Evolutionary conservation across 2,797 vertebrate species (phyloP).

Genomic region (Rhinichthys osculus): DNA sequence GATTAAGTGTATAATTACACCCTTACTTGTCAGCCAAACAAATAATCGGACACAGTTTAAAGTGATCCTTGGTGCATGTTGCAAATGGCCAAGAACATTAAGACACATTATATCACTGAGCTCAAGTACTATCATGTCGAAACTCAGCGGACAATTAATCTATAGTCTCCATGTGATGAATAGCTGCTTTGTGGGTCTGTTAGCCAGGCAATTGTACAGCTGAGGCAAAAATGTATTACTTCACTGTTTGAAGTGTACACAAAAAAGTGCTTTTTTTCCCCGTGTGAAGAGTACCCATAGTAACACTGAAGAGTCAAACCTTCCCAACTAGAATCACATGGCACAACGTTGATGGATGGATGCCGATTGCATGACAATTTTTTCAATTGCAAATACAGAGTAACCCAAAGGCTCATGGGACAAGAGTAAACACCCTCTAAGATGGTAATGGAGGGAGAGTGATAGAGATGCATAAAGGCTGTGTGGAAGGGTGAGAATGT

Average conservation of each 20-base stretch:
- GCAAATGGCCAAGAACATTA: neutral
- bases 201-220: slow-evolving; percentile 75
- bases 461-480: slow-evolving; percentile 20
- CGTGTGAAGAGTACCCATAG: slow-evolving; percentile 66
- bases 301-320: slow-evolving; percentile 64
- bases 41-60: neutral
- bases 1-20: neutral
- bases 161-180: slow-evolving; percentile 43
- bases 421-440: slow-evolving; percentile 45
- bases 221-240: slow-evolving; percentile 77
- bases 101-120: neutral
- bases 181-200: slow-evolving; percentile 55
- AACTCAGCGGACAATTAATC: slow-evolving; percentile 33
- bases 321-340: slow-evolving; percentile 28
- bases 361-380: slow-evolving; percentile 39
- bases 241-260: slow-evolving; percentile 73
- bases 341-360: slow-evolving; percentile 45
- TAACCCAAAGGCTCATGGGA: slow-evolving; percentile 4
- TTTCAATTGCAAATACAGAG: slow-evolving; percentile 54
- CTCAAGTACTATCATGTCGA: neutral
- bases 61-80: neutral
- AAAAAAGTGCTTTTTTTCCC: slow-evolving; percentile 48
- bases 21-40: neutral
- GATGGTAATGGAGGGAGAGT: neutral
- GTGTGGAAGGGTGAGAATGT: slow-evolving; percentile 44